Base-by-base conservation (phyloP, 2,888 invertebrate genomes). In the Lysandra coridon region DNA sequence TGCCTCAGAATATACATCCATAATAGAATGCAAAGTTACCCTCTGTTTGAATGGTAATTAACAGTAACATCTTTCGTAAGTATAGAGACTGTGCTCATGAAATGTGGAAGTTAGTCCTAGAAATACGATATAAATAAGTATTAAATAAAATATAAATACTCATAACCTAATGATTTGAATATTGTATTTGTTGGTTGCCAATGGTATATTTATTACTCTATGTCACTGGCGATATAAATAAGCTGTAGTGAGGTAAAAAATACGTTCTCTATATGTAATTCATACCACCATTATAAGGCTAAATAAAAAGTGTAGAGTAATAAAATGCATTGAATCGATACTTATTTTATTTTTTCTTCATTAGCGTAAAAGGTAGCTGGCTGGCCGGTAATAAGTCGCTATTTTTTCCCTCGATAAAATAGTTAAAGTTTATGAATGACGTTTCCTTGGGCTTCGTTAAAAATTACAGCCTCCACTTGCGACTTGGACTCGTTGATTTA, bases 231-330 rank as follows among this genome's bases (percentile, higher is more conserved):
- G 23, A 23, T 23, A 23, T 23, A 23, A 53, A 53, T 64, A 64
- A 64, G 3, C 12, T 49, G 49, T 30, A 64, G 23, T 64, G 3
- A 30, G 30, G 30, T 30, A 30, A 69, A 69, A 64, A 69, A 69
- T 69, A 5, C 69, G 14, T 69, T 80, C 81, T 77, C 49, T 80
- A 69, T 23, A 23, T 23, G 23, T 79, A 30, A 33, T 69, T 69
- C 69, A 14, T 69, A 69, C 17, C 33, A 78, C 78, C 44, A 78
- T 78, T 78, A 69, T 30, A 69, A 40, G 23, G 60, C 53, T 30
- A 37, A 76, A 62, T 64, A 30, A 69, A 69, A 69, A 69, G 69
- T 37, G 33, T 14, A 17, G 69, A 33, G 64, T 30, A 64, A 64
- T 64, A 64, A 64, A 64, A 64, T 64, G 33, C 33, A 69, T 69